These are phyloP conservation scores for Blennius ocellaris DNA, from an alignment of 2,113 vertebrate genomes.

Conservation along the genomic window DNA sequence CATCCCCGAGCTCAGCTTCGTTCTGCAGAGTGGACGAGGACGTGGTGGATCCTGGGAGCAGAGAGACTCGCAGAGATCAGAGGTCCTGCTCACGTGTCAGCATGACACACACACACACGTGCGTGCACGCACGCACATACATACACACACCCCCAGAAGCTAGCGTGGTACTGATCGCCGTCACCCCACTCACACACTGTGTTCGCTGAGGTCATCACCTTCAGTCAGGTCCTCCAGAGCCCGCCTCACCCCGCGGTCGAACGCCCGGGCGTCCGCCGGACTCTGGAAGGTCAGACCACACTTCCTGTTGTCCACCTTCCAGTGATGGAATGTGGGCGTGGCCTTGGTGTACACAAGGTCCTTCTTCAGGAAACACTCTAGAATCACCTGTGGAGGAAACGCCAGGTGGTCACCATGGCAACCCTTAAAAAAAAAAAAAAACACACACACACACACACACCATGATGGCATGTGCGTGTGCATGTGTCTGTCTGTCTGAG, in stretches of 20 bases:
- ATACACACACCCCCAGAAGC: too few species aligned
- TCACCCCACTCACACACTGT: too few species aligned
- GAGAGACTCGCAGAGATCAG: too few species aligned
- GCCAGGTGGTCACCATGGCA: background rate
- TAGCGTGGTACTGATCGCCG: too few species aligned
- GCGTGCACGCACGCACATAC: too few species aligned
- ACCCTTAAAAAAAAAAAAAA: too few species aligned
- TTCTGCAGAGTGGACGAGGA: conserved; percentile 89
- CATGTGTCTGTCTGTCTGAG: background rate
- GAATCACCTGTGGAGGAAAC: conserved; percentile 85
- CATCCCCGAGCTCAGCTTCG: conserved; percentile 86
- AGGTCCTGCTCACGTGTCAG: too few species aligned
- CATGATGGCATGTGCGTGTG: too few species aligned
- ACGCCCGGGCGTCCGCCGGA: conserved; percentile 93
- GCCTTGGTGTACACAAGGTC: conserved; percentile 97
- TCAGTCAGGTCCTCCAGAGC: conserved; percentile 97
- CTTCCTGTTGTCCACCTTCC: conserved; percentile 95
- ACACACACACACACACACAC: too few species aligned
- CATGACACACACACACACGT: too few species aligned
- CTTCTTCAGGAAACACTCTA: conserved; percentile 96
- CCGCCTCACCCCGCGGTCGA: conserved; percentile 95
- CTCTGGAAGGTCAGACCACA: conserved; percentile 97
- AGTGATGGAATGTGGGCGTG: conserved; percentile 97
- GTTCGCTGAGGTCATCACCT: conserved; percentile 76
- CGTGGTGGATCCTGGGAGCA: conserved; percentile 89